A percentile compares a stretch with the other conserved stretches of the same genome.
Conservation (phyloP, 2,113 vertebrate species). For the Marcusenius ussheri region DNA sequence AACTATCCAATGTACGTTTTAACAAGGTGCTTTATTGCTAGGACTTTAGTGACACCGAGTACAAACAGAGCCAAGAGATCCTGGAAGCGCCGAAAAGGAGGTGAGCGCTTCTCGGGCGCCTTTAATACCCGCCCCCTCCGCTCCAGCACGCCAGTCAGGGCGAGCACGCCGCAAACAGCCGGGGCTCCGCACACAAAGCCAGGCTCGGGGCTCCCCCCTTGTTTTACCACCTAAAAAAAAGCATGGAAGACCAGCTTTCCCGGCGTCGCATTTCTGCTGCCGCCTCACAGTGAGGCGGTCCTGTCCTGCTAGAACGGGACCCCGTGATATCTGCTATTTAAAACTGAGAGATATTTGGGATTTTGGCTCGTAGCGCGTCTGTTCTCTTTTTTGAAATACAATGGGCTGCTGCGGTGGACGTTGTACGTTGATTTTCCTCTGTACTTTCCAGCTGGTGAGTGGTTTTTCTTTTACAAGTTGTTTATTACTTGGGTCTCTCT, state of each 20-base stretch:
- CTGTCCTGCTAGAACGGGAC: constrained; percentile 26
- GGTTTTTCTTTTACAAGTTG: background rate
- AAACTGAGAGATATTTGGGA: background rate
- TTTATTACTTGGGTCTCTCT: background rate
- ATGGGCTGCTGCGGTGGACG: constrained; percentile 82
- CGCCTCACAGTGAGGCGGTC: constrained; percentile 26
- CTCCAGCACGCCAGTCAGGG: background rate
- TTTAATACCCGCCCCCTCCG: background rate
- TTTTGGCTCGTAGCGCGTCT: constrained; percentile 11
- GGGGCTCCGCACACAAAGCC: background rate
- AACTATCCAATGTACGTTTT: background rate
- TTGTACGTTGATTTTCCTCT: constrained; percentile 75
- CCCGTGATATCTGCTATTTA: constrained; percentile 24
- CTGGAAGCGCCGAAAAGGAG: background rate
- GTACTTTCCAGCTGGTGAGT: constrained; percentile 84
- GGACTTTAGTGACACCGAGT: background rate
- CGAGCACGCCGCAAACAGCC: constrained; percentile 8
- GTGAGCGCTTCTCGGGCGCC: background rate
- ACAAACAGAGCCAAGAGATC: background rate
- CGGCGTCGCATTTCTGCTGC: constrained; percentile 9
- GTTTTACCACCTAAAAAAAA: constrained; percentile 21
- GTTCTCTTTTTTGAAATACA: constrained; percentile 43
- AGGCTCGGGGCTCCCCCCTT: background rate
- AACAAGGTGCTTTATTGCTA: background rate
- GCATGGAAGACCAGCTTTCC: constrained; percentile 41